Conservation (phyloP, 2,888 invertebrate species). For the Nasonia oneida region DNA sequence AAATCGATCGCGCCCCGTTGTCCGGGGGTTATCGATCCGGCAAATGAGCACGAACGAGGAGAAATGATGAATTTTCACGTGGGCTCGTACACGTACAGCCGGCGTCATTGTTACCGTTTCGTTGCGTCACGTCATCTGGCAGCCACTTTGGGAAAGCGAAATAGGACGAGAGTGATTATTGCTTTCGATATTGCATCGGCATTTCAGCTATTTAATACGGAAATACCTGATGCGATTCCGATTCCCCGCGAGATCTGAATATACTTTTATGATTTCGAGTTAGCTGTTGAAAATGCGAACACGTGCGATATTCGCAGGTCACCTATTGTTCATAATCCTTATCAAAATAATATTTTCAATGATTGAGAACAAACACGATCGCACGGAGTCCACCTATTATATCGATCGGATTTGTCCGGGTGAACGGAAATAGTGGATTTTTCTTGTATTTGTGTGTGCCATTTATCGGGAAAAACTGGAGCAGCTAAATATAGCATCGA, state of each 20-base stretch:
- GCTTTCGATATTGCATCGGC: not conserved
- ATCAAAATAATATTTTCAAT: not conserved
- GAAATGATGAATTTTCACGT: constrained; percentile 1
- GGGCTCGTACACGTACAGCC: not conserved
- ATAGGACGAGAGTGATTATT: not conserved
- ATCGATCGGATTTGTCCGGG: not conserved
- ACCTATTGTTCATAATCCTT: not conserved
- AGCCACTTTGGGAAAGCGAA: not conserved
- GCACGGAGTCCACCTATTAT: not conserved
- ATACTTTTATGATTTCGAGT: not conserved
- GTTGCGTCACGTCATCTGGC: not conserved
- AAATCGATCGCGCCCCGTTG: constrained; percentile 38
- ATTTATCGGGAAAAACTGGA: constrained; percentile 9
- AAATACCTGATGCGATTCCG: not conserved
- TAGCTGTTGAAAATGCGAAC: not conserved
- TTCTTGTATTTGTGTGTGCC: not conserved
- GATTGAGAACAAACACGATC: not conserved
- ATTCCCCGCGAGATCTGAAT: not conserved
- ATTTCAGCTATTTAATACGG: not conserved
- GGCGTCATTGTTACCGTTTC: not conserved
- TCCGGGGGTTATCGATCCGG: not conserved
- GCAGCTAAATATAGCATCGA: constrained; percentile 7
- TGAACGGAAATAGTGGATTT: not conserved
- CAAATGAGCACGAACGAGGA: not conserved
- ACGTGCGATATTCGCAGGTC: not conserved